Evolutionary conservation across 2,888 invertebrate species (phyloP).

Genomic region (Piscicola geometra): DNA sequence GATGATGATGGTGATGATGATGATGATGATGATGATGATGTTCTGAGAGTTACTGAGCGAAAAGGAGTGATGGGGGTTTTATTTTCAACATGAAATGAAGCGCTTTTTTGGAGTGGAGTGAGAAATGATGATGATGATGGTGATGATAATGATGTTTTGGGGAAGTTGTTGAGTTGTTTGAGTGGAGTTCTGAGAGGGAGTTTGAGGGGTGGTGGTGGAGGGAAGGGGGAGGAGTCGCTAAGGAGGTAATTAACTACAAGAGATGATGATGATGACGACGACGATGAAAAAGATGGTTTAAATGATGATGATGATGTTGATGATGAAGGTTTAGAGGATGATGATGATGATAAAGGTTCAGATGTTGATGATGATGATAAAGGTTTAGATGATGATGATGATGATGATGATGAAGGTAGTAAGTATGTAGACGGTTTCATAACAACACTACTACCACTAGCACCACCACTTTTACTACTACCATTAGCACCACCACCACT

Average conservation of each 20-base stretch:
- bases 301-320: slow-evolving; percentile 17
- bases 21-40: too few relatives aligned
- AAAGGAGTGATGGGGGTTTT: too few relatives aligned
- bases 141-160: too few relatives aligned
- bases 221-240: background rate
- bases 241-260: background rate
- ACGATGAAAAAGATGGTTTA: slow-evolving; percentile 12
- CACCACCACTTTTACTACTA: slow-evolving; percentile 62
- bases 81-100: background rate
- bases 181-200: background rate
- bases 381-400: background rate
- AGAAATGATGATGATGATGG: background rate
- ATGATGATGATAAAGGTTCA: background rate
- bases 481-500: slow-evolving; percentile 60
- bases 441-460: slow-evolving; percentile 53
- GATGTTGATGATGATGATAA: slow-evolving; percentile 7
- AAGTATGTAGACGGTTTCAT: background rate
- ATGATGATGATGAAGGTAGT: background rate
- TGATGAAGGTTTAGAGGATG: background rate
- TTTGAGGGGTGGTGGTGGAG: too few relatives aligned
- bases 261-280: slow-evolving; percentile 28
- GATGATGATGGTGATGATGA: background rate
- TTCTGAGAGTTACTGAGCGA: too few relatives aligned
- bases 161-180: background rate
- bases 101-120: background rate